Evolutionary conservation across 2,797 vertebrate genomes (phyloP), one percentile per base, ranked within the genome.

Genomic region (Rhynchotus rufescens): DNA sequence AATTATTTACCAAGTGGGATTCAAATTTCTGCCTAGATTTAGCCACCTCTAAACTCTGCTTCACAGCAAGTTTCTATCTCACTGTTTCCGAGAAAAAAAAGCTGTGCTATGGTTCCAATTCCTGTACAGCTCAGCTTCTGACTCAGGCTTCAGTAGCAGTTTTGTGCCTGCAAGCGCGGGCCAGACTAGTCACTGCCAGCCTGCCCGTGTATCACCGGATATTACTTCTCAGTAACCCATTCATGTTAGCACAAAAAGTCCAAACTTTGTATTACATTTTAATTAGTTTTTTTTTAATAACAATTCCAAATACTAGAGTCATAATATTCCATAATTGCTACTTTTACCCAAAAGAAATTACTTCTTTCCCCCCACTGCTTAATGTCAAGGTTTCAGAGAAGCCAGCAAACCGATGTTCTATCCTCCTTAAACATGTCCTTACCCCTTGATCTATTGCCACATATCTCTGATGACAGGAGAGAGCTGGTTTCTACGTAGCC

Each of bases 221-320:
- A 51, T 0, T 67, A 73, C 36, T 80, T 93, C 88, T 76, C 64
- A 61, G 40, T 23, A 54, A 3, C 11, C 28, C 64, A 45, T 7
- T 81, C 47, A 79, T 42, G 40, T 26, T 32, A 74, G 40, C 26
- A 89, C 3, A 71, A 8, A 25, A 78, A 54, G 30, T 38, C 34
- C 72, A 80, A 81, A 85, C 57, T 66, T 71, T 74, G 83, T 61
- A 52, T 3, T 76, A 22, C 56, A 84, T 76, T 28, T 71, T 89
- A 61, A 89, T 84, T 88, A 91, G 67, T 87, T 51, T 59, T 66
- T 80, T 80, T n/a, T 90, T 92, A 28, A 25, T 68, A 72, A 57
- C 20, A 60, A 67, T 72, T 86, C 79, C 69, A 71, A 92, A 86
- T 32, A 76, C 3, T 22, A 86, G 92, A 19, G 22, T n/a, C 49